These are phyloP conservation scores for Lerema accius DNA, from an alignment of 1,140 invertebrate species.

Conservation along the genomic window DNA sequence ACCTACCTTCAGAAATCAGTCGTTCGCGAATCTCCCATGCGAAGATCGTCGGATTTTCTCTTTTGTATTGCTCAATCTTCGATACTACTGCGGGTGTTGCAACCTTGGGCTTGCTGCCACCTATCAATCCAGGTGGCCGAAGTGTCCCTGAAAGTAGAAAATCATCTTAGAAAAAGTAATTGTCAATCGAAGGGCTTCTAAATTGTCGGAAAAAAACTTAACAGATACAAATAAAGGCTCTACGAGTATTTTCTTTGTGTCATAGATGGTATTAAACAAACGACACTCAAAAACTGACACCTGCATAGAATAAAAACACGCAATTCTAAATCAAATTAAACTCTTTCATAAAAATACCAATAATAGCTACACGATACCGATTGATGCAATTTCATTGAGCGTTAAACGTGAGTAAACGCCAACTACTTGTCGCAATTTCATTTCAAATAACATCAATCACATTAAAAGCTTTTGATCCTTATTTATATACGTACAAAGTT, in stretches of 20 bases:
- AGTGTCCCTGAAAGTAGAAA: conserved; percentile 90
- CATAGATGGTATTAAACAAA: background rate
- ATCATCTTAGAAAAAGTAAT: conserved; percentile 11
- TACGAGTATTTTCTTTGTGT: background rate
- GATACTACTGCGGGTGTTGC: conserved; percentile 97
- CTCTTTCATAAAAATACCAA: conserved; percentile 71
- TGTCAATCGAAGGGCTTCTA: background rate
- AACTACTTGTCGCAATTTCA: conserved; percentile 57
- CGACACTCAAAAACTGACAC: conserved; percentile 46
- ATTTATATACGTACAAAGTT: conserved; percentile 41
- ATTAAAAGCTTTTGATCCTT: conserved; percentile 41
- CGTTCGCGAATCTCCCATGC: conserved; percentile 98
- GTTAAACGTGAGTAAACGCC: conserved; percentile 76
- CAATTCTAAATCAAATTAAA: conserved; percentile 65
- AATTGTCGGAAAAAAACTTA: background rate
- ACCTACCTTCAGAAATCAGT: conserved; percentile 97
- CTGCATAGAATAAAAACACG: conserved; percentile 52
- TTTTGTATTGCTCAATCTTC: conserved; percentile 98
- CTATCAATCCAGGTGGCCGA: conserved; percentile 96
- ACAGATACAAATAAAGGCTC: background rate
- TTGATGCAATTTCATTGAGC: conserved; percentile 77
- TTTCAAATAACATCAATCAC: conserved; percentile 44
- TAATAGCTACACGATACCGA: conserved; percentile 71
- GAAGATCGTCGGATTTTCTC: conserved; percentile 98
- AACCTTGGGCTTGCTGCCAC: conserved; percentile 99